Conservation (phyloP, 2,888 invertebrate species). For the Phrixothrix hirtus region DNA sequence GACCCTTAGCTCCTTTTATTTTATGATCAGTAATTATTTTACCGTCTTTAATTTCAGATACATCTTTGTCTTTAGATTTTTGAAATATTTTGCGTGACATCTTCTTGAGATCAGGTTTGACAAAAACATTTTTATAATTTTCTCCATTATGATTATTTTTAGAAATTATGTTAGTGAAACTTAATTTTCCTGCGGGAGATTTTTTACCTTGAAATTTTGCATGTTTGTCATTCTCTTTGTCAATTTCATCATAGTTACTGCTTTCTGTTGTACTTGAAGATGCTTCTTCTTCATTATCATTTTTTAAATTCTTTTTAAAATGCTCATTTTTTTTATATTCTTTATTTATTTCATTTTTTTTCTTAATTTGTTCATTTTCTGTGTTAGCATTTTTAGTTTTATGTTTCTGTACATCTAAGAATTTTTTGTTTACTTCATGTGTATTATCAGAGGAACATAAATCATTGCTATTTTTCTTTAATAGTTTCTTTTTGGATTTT, state of each 20-base stretch:
- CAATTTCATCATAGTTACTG: conserved; percentile 62
- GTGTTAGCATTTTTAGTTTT: conserved; percentile 13
- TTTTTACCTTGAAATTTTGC: conserved; percentile 21
- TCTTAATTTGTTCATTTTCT: conserved; percentile 27
- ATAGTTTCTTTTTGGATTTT: conserved; percentile 49
- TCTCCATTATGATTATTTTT: conserved; percentile 1
- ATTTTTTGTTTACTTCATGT: conserved; percentile 31
- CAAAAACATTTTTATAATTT: not conserved
- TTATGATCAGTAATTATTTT: conserved; percentile 25
- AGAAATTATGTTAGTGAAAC: not conserved
- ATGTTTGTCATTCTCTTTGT: conserved; percentile 28
- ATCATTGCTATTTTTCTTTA: conserved; percentile 45
- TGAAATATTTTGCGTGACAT: conserved; percentile 6
- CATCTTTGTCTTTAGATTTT: conserved; percentile 18
- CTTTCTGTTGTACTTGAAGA: conserved; percentile 74
- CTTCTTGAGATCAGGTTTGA: conserved; percentile 16
- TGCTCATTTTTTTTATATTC: conserved; percentile 26
- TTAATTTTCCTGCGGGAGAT: conserved; percentile 9
- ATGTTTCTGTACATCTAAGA: conserved; percentile 13
- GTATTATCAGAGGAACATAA: conserved; percentile 18
- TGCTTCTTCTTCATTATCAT: conserved; percentile 63
- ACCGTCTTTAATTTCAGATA: conserved; percentile 8
- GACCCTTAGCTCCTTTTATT: conserved; percentile 37
- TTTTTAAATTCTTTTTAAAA: conserved; percentile 32
- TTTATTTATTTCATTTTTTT: conserved; percentile 33